Percentiles rank a stretch among this genome's conserved stretches.
phyloP scores from a whole-genome alignment of 2,888 invertebrate species.

The Drosophila mercatorum region DNA sequence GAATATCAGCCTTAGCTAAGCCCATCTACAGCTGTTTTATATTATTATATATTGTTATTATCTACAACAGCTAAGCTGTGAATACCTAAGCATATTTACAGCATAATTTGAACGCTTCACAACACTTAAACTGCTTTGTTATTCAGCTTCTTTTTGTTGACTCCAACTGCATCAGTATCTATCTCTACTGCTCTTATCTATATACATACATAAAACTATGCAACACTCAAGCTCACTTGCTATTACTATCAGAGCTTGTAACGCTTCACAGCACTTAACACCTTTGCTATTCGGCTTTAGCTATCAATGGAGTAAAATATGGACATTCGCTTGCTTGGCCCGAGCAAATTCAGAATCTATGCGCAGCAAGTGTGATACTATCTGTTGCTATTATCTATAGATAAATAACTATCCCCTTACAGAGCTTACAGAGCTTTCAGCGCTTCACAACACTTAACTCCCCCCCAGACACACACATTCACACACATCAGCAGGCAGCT shows the following conservation, averaged over 20 bases:
- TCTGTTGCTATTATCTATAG: background rate
- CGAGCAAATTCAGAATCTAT: background rate
- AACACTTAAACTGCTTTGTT: background rate
- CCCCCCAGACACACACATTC: background rate
- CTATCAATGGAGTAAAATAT: background rate
- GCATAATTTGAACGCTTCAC: background rate
- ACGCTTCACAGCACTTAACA: too few species aligned
- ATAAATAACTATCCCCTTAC: background rate
- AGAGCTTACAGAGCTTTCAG: background rate
- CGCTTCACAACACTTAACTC: constrained; percentile 1
- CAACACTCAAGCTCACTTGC: too few species aligned
- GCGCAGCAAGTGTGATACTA: background rate
- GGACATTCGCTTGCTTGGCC: background rate
- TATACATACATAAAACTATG: too few species aligned
- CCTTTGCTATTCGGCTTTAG: background rate
- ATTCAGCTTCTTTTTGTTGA: background rate
- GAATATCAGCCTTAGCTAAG: background rate
- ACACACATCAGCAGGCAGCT: background rate
- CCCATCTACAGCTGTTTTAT: background rate
- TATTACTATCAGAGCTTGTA: too few species aligned
- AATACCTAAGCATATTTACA: background rate
- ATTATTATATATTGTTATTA: background rate
- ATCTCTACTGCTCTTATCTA: background rate
- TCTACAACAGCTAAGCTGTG: background rate
- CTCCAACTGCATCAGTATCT: background rate